These are phyloP conservation scores for Psilopogon haemacephalus DNA, from an alignment of 2,113 vertebrate genomes.

Conservation along the genomic window DNA sequence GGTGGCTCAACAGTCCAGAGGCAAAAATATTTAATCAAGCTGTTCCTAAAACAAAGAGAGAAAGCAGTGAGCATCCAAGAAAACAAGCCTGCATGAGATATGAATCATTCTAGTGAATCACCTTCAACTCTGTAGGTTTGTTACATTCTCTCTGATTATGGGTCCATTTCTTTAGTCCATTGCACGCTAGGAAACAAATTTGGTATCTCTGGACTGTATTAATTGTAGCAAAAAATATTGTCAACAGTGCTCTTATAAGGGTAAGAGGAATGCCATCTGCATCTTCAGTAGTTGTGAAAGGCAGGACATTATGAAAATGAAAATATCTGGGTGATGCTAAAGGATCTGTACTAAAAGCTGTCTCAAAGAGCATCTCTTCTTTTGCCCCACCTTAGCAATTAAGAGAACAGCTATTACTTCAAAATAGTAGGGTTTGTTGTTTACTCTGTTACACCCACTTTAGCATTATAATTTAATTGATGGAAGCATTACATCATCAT, in stretches of 20 bases:
- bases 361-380: background rate
- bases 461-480: slow-evolving; percentile 22
- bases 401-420: slow-evolving; percentile 22
- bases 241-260: background rate
- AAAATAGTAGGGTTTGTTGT: slow-evolving; percentile 43
- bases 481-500: slow-evolving; percentile 20
- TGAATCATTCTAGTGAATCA: background rate
- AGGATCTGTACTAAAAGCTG: background rate
- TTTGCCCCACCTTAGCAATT: slow-evolving; percentile 24
- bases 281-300: background rate
- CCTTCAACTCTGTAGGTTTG: background rate
- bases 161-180: background rate
- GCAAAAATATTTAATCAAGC: background rate
- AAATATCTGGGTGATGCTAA: background rate
- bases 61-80: background rate
- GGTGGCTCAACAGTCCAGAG: background rate
- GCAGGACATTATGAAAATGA: background rate
- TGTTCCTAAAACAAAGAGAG: background rate
- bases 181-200: background rate
- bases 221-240: background rate
- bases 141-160: background rate
- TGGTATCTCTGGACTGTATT: background rate
- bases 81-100: background rate
- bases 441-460: slow-evolving; percentile 27
- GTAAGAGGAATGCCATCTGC: background rate